Evolutionary conservation across 2,113 vertebrate genomes (phyloP).

Genomic region (Grantiella picta): DNA sequence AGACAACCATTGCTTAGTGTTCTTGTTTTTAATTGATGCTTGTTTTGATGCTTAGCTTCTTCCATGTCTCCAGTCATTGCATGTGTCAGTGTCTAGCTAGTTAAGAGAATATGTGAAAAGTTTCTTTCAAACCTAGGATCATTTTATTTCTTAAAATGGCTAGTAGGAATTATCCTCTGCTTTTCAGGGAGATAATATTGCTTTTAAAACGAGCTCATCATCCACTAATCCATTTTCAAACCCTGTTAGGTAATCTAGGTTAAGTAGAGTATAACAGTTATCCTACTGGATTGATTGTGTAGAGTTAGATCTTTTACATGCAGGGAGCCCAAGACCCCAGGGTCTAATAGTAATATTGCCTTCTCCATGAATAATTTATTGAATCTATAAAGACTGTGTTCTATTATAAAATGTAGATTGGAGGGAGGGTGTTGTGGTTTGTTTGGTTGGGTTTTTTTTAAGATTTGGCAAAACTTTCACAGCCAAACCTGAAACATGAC

Average conservation of each 20-base stretch:
- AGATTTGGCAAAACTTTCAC: not conserved
- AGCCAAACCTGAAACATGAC: not conserved
- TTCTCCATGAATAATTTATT: slow-evolving; percentile 66
- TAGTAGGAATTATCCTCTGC: slow-evolving; percentile 37
- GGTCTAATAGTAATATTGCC: slow-evolving; percentile 66
- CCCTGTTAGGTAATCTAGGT: slow-evolving; percentile 57
- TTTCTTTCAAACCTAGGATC: slow-evolving; percentile 18
- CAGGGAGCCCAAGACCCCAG: slow-evolving; percentile 55
- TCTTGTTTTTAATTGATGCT: not conserved
- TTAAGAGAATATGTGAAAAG: not conserved
- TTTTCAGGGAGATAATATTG: slow-evolving; percentile 42
- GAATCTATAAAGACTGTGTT: not conserved
- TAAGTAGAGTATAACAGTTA: slow-evolving; percentile 62
- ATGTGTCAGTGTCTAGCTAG: not conserved
- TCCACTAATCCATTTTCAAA: slow-evolving; percentile 70
- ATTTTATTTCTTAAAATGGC: slow-evolving; percentile 58
- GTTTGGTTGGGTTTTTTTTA: not conserved
- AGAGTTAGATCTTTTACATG: slow-evolving; percentile 58
- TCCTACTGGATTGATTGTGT: slow-evolving; percentile 52
- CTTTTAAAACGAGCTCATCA: slow-evolving; percentile 71
- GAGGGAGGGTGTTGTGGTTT: not conserved
- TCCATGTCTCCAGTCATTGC: not conserved
- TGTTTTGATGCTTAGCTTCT: not conserved
- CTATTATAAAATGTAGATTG: slow-evolving; percentile 17
- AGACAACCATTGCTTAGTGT: not conserved